Evolutionary conservation across 2,797 vertebrate species (phyloP), one percentile per base, ranked within the genome.

Genomic region (Pygocentrus nattereri): DNA sequence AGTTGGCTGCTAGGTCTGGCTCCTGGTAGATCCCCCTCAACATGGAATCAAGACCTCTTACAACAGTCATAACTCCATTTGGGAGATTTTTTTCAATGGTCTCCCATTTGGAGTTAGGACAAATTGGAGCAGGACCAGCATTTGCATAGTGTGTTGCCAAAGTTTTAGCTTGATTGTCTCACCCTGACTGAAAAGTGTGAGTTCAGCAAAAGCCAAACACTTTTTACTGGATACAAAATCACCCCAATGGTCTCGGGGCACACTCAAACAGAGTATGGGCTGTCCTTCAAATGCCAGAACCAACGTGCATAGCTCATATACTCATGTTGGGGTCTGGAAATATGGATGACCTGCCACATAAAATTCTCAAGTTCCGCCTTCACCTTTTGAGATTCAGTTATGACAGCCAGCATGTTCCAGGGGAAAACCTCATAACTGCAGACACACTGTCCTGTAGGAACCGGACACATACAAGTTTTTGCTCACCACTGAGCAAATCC

Each of bases 271-370:
- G 76, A 18, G 74, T 82, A 16, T 64, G 19, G 6, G 58, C 23
- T 25, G 64, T 64, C 5, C 34, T 64, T 10, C 38, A 76, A 4
- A 76, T 64, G 58, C 41, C 54, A 15, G 54, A 74, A 21, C 13
- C 18, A 25, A 34, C 16, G n/a, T n/a, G 50, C 49, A 47, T 81
- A 23, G 73, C 30, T 44, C 41, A 44, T 10, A n/a, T 81, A 1
- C 69, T 59, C 23, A 27, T 88, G n/a, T 19, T 87, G 12, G 49
- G 77, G 13, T 62, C 70, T 27, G 79, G 78, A 73, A 67, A 19
- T 12, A 59, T 78, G 21, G 79, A 84, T 70, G 56, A 79, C 4
- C 82, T 64, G 49, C 41, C 86, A n/a, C n/a, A n/a, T 2, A 61
- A 59, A 50, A 27, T 83, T 6, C 58, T 86, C 5, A 76, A 73